Evolutionary conservation across 2,888 invertebrate species (phyloP), one percentile per base, ranked within the genome.

Genomic region (Drosophila neotestacea): DNA sequence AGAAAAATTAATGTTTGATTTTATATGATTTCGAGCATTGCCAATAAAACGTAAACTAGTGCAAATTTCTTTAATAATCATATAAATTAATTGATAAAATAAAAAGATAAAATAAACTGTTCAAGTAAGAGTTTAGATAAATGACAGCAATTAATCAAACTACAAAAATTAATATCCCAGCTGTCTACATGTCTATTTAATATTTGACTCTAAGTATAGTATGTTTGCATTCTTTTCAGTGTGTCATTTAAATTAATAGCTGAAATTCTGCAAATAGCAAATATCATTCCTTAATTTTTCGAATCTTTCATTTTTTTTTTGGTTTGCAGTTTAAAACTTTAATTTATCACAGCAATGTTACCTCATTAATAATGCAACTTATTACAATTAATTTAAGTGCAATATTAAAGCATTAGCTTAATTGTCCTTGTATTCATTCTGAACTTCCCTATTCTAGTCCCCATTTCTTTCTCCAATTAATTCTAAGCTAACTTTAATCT

Each of bases 381-480:
- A 7, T 13, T 55, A 30, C 61, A 52, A 75, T 62, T 73, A 54
- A 61, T 56, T 66, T n/a, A 60, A 52, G 38, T 52, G 60, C 46
- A 74, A 44, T 27, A 44, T 44, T 22, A 11, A 44, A 11, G 16
- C 9, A 34, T 41, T 41, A 41, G 9, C 4, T 44, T 22, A 22
- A 22, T 22, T 22, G 22, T 22, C 2, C 22, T 22, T 22, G 2
- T 22, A 22, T 22, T 22, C 22, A 22, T 32, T 6, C 32, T 5
- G 9, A 41, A 61, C 48, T 54, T 16, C 41, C 41, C 41, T 42
- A 46, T 32, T 44, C 27, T 30, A 30, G 34, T 10, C 30, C 50
- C 54, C 10, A 4, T n/a, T 46, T 62, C 48, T 28, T 63, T 66
- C 67, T 68, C 56, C 72, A 81, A 85, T 81, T 75, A 85, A 68